These are phyloP conservation scores for Melanogrammus aeglefinus DNA, from an alignment of 2,797 vertebrate genomes.

Conservation along the genomic window DNA sequence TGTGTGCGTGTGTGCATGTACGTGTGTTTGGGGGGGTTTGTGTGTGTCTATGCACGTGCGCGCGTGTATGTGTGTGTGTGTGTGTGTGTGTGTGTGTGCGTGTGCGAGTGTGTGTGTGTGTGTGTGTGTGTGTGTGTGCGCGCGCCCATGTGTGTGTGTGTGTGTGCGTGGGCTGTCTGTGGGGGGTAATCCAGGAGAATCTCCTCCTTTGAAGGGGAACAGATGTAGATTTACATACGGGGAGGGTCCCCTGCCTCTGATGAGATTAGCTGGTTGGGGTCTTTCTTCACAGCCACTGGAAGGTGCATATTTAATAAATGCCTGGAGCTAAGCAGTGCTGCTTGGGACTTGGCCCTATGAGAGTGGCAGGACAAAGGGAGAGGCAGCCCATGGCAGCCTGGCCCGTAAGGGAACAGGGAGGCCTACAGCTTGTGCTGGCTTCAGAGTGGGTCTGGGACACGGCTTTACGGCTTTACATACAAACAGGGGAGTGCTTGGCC, in stretches of 20 bases:
- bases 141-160: too few relatives aligned
- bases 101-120: background rate
- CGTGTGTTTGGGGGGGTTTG: background rate
- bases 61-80: constrained; percentile 48
- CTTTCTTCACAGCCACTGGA: constrained; percentile 84
- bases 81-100: constrained; percentile 49
- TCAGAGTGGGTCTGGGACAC: constrained; percentile 75
- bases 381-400: constrained; percentile 80
- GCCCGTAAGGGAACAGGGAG: constrained; percentile 84
- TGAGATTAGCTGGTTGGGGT: constrained; percentile 94
- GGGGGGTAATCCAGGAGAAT: constrained; percentile 90
- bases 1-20: constrained; percentile 6
- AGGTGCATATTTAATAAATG: constrained; percentile 99
- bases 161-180: constrained; percentile 63
- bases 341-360: constrained; percentile 80
- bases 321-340: constrained; percentile 83
- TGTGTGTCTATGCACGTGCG: background rate
- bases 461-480: constrained; percentile 77
- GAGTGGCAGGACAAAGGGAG: constrained; percentile 81
- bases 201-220: constrained; percentile 94
- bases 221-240: constrained; percentile 99
- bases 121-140: background rate
- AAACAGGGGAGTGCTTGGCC: constrained; percentile 63
- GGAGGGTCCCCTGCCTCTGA: constrained; percentile 93
- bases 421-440: constrained; percentile 77